A percentile compares a stretch with the other conserved stretches of the same genome.
Evolutionary conservation across 2,888 invertebrate genomes (phyloP).

Genomic region (Bombyx huttoni): DNA sequence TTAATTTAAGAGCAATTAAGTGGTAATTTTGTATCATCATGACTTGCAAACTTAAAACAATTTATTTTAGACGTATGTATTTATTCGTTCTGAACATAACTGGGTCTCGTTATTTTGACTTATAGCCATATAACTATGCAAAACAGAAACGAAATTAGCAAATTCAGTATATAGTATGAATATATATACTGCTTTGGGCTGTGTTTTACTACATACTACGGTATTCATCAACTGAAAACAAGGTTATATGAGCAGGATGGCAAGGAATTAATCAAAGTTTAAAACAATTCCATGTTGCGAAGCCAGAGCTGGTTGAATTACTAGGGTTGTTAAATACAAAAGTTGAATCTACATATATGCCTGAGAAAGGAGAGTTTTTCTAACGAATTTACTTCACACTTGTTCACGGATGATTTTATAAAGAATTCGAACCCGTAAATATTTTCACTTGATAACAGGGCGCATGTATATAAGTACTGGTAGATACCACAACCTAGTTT

Average conservation of each 20-base stretch:
- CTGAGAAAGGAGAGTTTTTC: too few species aligned
- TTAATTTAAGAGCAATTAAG: too few species aligned
- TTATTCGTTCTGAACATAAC: not conserved
- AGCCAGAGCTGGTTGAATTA: conserved; percentile 11
- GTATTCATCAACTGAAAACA: conserved; percentile 49
- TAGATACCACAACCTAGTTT: too few species aligned
- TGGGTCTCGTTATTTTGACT: not conserved
- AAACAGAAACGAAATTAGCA: not conserved
- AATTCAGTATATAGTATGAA: not conserved
- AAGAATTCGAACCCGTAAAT: too few species aligned
- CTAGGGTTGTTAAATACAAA: conserved; percentile 1
- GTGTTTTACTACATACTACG: not conserved
- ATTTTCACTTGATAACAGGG: too few species aligned
- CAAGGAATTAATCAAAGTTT: conserved; percentile 69
- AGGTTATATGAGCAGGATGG: conserved; percentile 42
- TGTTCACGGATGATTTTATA: too few species aligned
- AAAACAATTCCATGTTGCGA: conserved; percentile 62
- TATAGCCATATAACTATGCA: not conserved
- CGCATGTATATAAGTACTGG: too few species aligned
- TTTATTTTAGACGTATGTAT: too few species aligned
- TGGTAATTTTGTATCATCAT: too few species aligned
- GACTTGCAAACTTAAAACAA: too few species aligned
- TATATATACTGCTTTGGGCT: not conserved
- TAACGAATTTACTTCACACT: too few species aligned
- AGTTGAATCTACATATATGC: not conserved